Evolutionary conservation across 2,888 invertebrate species (phyloP), one percentile per base, ranked within the genome.

Genomic region (Geophilus truncorum): DNA sequence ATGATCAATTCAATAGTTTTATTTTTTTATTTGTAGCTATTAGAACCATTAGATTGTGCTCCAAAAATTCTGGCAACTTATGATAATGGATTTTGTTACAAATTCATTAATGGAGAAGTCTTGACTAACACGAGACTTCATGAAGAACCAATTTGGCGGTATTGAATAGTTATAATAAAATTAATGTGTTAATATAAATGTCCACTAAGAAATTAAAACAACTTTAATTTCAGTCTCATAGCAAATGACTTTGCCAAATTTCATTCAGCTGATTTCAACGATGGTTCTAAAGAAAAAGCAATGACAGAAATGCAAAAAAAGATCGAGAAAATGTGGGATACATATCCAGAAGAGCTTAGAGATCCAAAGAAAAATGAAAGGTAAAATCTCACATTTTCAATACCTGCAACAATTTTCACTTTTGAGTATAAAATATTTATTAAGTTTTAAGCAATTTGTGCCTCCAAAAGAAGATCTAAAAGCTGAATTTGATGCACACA

Each of bases 291-390:
- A 21, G 10, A 36, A 34, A 32, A n/a, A 36, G 32, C 34, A 15
- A 15, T 18, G 32, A 10, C 34, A 34, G 21, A 30, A 0, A 28
- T 75, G 12, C 12, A 36, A 36, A n/a, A 1, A 10, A 32, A 30
- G n/a, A 32, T 32, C 1, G 15, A 77, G 4, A n/a, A 36, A 21
- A 18, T 6, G 10, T 32, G 34, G 36, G 10, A 12, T 36, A 7
- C 10, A 34, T 77, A 12, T 32, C 77, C 77, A 36, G 77, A 77
- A 10, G 21, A 36, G 15, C 21, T 77, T 21, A 32, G 10, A 10
- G 77, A 77, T 34, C 77, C 77, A 36, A 15, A 34, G n/a, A 77
- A 77, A 77, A 77, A 77, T 77, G 12, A 77, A 36, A 77, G 18
- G 77, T 77, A 30, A 12, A n/a, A n/a, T n/a, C n/a, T n/a, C n/a